Evolutionary conservation across 2,797 vertebrate genomes (phyloP).

Genomic region (Rhinogobio ventralis): DNA sequence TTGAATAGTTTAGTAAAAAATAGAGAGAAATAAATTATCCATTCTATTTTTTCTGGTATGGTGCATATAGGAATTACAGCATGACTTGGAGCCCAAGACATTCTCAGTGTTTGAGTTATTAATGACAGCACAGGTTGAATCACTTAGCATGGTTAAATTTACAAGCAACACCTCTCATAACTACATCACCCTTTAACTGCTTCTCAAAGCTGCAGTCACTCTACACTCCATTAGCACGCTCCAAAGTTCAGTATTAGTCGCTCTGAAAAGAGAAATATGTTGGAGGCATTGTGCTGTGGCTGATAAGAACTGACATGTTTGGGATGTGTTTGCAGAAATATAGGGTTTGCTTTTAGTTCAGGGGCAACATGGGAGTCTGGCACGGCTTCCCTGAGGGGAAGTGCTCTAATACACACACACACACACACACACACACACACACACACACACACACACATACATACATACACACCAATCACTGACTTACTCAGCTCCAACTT

Average conservation of each 20-base stretch:
- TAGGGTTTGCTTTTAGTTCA: slow-evolving; percentile 61
- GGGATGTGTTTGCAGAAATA: slow-evolving; percentile 63
- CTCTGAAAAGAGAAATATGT: slow-evolving; percentile 42
- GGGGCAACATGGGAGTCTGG: slow-evolving; percentile 56
- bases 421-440: slow-evolving; percentile 26
- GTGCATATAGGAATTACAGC: not conserved
- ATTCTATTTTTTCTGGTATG: not conserved
- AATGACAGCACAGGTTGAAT: slow-evolving; percentile 1
- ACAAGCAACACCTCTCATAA: slow-evolving; percentile 26
- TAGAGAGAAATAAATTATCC: fast-evolving
- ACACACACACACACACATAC: slow-evolving; percentile 21
- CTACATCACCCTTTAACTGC: slow-evolving; percentile 17
- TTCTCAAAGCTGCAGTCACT: slow-evolving; percentile 12
- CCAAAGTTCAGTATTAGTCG: slow-evolving; percentile 33
- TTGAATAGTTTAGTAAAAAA: not conserved
- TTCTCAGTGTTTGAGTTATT: slow-evolving; percentile 39
- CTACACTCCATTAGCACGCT: slow-evolving; percentile 27
- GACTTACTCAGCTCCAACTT: slow-evolving; percentile 35
- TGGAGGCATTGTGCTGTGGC: slow-evolving; percentile 54
- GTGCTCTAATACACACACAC: slow-evolving; percentile 24
- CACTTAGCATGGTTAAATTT: slow-evolving; percentile 7
- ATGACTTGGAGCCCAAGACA: not conserved
- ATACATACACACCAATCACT: slow-evolving; percentile 18
- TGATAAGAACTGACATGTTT: slow-evolving; percentile 64
- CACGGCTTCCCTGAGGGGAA: slow-evolving; percentile 43